Base-by-base conservation (phyloP, 2,797 vertebrate genomes). In the Danio albolineatus region DNA sequence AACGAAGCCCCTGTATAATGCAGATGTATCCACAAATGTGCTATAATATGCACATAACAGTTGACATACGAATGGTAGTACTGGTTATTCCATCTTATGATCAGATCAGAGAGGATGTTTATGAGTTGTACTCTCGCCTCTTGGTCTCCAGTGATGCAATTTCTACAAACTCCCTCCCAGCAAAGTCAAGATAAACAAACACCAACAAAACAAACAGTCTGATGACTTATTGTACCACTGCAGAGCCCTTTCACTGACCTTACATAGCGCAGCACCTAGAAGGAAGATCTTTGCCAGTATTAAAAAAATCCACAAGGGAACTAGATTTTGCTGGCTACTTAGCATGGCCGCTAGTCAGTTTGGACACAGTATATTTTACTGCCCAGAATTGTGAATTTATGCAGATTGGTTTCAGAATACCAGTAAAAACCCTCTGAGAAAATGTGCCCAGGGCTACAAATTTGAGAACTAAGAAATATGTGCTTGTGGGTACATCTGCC, bases 71-170 rank as follows among this genome's bases (percentile, higher is more conserved):
- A 9, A 17, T 6, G 7, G 21, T 28, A 17, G 43, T 5, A 39
- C 16, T 49, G 36, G 12, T 62, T 80, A 6, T 19, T n/a, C 44
- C 38, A 57, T 69, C 64, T 46, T 60, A 79, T 19, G 38, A 78
- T 74, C 51, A 70, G 41, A 79, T 73, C 56, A 62, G 17, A 74
- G 67, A 82, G 81, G 79, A 83, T 86, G 83, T 86, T 84, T 84
- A 79, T 17, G 12, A 48, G 28, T 17, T 13, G 21, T 71, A 62
- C 43, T 14, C 66, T 76, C 10, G 36, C 43, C 65, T 73, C 7
- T 76, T 66, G 28, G 46, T 49, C 56, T 77, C 65, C 51, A 43
- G 51, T 43, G 73, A 28, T 60, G 54, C 70, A 54, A 49, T 81
- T 81, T 67, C 46, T 70, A 41, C 73, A 82, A 28, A 71, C n/a